Evolutionary conservation across 2,113 vertebrate genomes (phyloP).

Genomic region (Dicentrarchus labrax): DNA sequence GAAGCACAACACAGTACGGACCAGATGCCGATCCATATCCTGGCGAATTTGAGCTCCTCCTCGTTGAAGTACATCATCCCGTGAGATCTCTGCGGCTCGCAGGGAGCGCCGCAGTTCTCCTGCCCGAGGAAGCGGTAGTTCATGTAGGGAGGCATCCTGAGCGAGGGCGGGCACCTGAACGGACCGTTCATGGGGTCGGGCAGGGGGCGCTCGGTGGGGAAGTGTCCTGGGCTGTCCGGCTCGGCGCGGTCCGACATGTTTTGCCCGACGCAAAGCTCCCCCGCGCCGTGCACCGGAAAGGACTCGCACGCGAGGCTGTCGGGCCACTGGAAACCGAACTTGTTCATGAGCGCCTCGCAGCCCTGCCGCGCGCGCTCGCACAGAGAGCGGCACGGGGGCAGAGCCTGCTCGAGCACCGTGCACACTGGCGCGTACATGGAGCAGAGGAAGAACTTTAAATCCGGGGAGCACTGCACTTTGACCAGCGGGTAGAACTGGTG

Average conservation of each 20-base stretch:
- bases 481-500: slow-evolving; percentile 94
- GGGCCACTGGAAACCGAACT: slow-evolving; percentile 96
- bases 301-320: slow-evolving; percentile 90
- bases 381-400: slow-evolving; percentile 92
- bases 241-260: slow-evolving; percentile 90
- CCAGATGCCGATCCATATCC: slow-evolving; percentile 97
- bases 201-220: slow-evolving; percentile 59
- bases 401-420: slow-evolving; percentile 91
- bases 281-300: slow-evolving; percentile 93
- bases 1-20: slow-evolving; percentile 94
- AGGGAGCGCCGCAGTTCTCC: slow-evolving; percentile 94
- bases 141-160: slow-evolving; percentile 92
- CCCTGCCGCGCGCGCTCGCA: slow-evolving; percentile 91
- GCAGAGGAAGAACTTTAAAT: slow-evolving; percentile 92
- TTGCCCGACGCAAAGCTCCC: slow-evolving; percentile 94
- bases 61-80: slow-evolving; percentile 95
- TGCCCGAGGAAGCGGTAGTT: slow-evolving; percentile 95
- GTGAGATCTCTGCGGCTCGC: slow-evolving; percentile 88
- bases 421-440: slow-evolving; percentile 94
- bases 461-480: slow-evolving; percentile 92
- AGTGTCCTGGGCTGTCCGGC: slow-evolving; percentile 73
- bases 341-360: slow-evolving; percentile 95
- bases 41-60: slow-evolving; percentile 92
- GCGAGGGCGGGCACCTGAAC: slow-evolving; percentile 90
- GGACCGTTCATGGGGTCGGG: slow-evolving; percentile 67